Conservation (phyloP, 2,113 vertebrate genomes). For the Vombatus ursinus region DNA sequence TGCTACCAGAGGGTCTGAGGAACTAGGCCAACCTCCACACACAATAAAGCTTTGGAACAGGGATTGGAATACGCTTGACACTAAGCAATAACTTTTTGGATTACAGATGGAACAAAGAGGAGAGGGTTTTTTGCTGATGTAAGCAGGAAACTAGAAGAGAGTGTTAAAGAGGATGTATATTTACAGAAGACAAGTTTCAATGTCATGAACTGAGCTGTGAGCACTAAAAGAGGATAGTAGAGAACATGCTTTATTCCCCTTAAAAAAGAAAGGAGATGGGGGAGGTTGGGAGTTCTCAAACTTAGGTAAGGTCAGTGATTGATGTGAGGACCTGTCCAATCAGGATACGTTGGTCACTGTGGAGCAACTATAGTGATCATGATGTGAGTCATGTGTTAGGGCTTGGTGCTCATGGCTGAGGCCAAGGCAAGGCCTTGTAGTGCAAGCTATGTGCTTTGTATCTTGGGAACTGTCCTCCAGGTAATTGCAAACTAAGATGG, state of each 20-base stretch:
- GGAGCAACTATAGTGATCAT: too few species aligned
- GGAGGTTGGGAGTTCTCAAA: too few species aligned
- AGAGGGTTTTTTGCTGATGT: neutral
- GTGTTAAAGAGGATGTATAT: neutral
- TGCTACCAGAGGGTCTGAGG: neutral
- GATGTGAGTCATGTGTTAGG: too few species aligned
- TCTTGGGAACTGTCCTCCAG: too few species aligned
- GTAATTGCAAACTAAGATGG: too few species aligned
- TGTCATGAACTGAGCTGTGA: neutral
- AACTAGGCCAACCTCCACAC: neutral
- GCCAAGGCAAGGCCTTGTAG: too few species aligned
- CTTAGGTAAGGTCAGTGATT: too few species aligned
- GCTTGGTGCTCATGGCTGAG: too few species aligned
- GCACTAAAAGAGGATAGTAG: neutral
- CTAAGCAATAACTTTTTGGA: neutral
- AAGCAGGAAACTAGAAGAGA: neutral
- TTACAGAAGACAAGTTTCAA: neutral
- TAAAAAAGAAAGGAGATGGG: too few species aligned
- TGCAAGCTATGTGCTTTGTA: too few species aligned
- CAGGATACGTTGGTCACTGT: too few species aligned
- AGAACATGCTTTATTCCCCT: neutral
- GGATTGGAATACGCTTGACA: neutral
- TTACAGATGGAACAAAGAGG: neutral
- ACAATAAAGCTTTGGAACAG: neutral
- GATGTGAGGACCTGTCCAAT: too few species aligned